A percentile compares a stretch with the other conserved stretches of the same genome.
Evolutionary conservation across 2,113 vertebrate genomes (phyloP).

Genomic region (Porphyrio hochstetteri): DNA sequence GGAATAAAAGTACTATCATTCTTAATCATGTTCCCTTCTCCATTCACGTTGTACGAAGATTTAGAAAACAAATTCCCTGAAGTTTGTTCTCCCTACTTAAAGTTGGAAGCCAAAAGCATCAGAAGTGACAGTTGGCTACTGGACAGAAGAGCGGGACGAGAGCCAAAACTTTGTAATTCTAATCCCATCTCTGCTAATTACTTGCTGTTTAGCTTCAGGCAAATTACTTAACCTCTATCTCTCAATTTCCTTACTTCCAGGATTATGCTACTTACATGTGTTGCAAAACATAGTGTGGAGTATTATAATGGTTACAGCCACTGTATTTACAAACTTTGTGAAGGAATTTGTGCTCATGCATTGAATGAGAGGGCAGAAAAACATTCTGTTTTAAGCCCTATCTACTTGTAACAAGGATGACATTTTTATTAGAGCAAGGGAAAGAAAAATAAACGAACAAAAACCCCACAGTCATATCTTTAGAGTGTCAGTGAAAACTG

Average conservation of each 20-base stretch:
- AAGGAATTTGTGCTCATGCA: neutral
- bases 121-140: neutral
- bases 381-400: neutral
- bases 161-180: constrained; percentile 21
- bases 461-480: neutral
- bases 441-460: neutral
- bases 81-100: neutral
- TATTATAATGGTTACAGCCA: neutral
- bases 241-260: constrained; percentile 24
- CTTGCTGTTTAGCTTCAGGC: constrained; percentile 10
- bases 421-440: neutral
- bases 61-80: neutral
- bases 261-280: constrained; percentile 2
- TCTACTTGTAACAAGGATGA: neutral
- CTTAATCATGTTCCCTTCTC: neutral
- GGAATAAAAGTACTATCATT: neutral
- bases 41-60: neutral
- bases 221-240: constrained; percentile 27
- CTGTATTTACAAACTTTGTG: neutral
- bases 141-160: neutral
- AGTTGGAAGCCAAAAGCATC: neutral
- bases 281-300: neutral
- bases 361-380: neutral
- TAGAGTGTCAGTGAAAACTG: neutral
- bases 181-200: constrained; percentile 32